A percentile compares a stretch with the other conserved stretches of the same genome.
Conservation (phyloP, 2,113 vertebrate genomes). For the Numida meleagris region DNA sequence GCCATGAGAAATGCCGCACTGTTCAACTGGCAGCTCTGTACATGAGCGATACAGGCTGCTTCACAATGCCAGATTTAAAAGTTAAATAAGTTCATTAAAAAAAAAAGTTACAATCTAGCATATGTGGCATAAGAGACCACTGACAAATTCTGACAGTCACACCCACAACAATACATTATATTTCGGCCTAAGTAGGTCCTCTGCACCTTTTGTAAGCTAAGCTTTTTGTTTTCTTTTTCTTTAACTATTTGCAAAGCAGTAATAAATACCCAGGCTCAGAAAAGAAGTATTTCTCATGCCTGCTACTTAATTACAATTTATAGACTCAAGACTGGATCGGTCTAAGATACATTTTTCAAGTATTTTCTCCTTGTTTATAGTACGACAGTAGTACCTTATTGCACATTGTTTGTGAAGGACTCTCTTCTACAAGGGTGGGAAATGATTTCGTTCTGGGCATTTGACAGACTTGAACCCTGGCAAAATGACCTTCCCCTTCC, state of each 20-base stretch:
- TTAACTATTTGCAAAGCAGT: slow-evolving; percentile 68
- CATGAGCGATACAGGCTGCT: neutral
- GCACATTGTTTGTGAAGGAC: slow-evolving; percentile 73
- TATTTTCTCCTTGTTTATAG: slow-evolving; percentile 73
- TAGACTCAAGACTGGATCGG: slow-evolving; percentile 70
- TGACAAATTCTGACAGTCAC: slow-evolving; percentile 43
- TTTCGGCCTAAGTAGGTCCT: slow-evolving; percentile 47
- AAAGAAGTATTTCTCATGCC: slow-evolving; percentile 61
- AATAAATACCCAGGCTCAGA: slow-evolving; percentile 76
- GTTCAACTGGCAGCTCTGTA: neutral
- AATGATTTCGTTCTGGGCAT: slow-evolving; percentile 74
- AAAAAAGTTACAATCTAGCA: slow-evolving; percentile 11
- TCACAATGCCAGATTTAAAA: neutral
- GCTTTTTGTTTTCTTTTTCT: slow-evolving; percentile 22
- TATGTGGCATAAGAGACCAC: slow-evolving; percentile 4
- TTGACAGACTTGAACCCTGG: slow-evolving; percentile 87
- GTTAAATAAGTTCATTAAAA: slow-evolving; percentile 13
- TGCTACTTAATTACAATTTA: slow-evolving; percentile 73
- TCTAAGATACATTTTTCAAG: slow-evolving; percentile 78
- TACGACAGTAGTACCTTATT: slow-evolving; percentile 82
- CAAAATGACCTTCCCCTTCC: slow-evolving; percentile 90
- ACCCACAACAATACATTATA: slow-evolving; percentile 52
- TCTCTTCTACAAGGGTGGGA: slow-evolving; percentile 43
- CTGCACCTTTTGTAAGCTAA: slow-evolving; percentile 58
- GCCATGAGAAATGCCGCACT: neutral